phyloP scores from a whole-genome alignment of 2,888 invertebrate species.

The Cephus sareptanus region DNA sequence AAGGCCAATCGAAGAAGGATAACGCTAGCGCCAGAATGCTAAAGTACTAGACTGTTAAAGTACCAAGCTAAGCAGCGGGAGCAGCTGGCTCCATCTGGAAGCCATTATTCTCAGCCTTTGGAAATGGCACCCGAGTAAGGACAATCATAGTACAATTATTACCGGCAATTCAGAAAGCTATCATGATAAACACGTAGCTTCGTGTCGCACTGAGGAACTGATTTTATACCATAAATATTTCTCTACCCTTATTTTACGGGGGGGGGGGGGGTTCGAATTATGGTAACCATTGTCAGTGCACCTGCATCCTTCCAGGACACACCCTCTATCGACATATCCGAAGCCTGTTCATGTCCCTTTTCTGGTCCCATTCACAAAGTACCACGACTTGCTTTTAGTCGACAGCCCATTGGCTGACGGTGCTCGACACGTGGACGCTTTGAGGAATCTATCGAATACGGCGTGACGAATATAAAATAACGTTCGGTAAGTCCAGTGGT shows the following conservation, averaged over 20 bases:
- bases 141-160: not conserved
- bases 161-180: not conserved
- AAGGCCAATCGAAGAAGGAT: not conserved
- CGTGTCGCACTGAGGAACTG: not conserved
- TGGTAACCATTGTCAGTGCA: not conserved
- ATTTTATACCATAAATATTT: not conserved
- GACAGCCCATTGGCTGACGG: not conserved
- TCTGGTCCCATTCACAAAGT: not conserved
- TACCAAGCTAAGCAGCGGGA: not conserved
- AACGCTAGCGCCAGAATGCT: not conserved
- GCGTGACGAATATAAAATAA: not conserved
- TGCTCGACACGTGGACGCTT: not conserved
- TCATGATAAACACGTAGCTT: not conserved
- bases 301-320: not conserved
- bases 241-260: not conserved
- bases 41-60: not conserved
- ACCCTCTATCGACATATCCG: too few species aligned
- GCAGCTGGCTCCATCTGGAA: not conserved
- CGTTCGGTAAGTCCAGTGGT: not conserved
- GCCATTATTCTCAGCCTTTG: not conserved
- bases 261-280: not conserved
- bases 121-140: not conserved
- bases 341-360: not conserved
- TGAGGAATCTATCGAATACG: not conserved
- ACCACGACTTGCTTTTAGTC: not conserved